Evolutionary conservation across 2,888 invertebrate species (phyloP).

Genomic region (Ophion ventricosus): DNA sequence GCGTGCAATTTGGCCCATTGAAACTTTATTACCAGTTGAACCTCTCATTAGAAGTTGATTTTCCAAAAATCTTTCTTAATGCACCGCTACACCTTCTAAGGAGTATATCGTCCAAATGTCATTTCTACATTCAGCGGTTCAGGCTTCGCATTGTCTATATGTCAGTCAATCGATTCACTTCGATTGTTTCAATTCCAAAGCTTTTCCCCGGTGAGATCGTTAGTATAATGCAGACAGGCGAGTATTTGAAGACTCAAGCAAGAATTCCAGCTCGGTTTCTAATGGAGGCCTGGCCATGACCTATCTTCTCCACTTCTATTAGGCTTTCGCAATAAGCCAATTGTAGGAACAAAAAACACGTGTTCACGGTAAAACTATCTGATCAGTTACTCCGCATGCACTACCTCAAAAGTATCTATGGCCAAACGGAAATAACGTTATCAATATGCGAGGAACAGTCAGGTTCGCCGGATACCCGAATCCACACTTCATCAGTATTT

Average conservation of each 20-base stretch:
- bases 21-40: too few species aligned
- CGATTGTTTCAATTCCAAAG: neutral
- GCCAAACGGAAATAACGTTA: neutral
- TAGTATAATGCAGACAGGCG: neutral
- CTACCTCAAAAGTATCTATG: neutral
- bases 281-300: too few species aligned
- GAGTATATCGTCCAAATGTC: too few species aligned
- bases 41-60: too few species aligned
- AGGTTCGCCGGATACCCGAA: neutral
- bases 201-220: neutral
- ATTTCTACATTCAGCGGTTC: too few species aligned
- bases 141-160: too few species aligned
- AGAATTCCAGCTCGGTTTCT: too few species aligned
- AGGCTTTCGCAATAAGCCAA: neutral
- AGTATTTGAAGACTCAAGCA: neutral
- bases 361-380: neutral
- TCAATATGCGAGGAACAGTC: neutral
- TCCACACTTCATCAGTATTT: constrained; percentile 2
- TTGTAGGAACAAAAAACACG: neutral
- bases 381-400: neutral
- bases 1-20: too few species aligned
- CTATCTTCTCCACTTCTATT: too few species aligned
- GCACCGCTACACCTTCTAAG: too few species aligned
- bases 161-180: too few species aligned
- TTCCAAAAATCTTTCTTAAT: too few species aligned